Evolutionary conservation across 2,797 vertebrate species (phyloP).

Genomic region (Manis crassicaudata): DNA sequence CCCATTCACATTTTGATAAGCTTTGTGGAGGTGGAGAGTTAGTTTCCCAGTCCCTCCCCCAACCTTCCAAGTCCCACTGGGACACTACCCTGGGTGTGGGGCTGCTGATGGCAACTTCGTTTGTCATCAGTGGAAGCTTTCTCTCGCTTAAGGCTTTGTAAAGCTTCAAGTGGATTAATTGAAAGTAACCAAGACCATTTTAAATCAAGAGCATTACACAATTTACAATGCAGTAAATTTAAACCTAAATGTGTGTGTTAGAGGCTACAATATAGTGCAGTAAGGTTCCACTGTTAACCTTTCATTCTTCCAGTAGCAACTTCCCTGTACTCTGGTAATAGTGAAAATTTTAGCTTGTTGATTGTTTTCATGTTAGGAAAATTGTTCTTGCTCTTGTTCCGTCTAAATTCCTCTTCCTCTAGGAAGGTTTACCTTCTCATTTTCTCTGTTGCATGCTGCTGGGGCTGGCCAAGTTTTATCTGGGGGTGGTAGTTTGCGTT

Average conservation of each 20-base stretch:
- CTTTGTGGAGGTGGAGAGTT: not conserved
- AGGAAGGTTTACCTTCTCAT: not conserved
- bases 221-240: not conserved
- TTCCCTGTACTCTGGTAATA: not conserved
- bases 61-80: not conserved
- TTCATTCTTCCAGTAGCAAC: not conserved
- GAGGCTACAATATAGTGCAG: not conserved
- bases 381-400: not conserved
- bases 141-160: not conserved
- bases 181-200: not conserved
- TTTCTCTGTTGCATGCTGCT: not conserved
- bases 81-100: not conserved
- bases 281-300: not conserved
- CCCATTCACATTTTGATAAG: not conserved
- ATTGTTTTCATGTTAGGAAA: not conserved
- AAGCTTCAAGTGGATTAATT: not conserved
- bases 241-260: not conserved
- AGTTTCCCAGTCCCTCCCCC: fast-evolving
- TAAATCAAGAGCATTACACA: not conserved
- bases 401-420: not conserved
- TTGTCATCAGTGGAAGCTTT: not conserved
- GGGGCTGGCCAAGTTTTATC: not conserved
- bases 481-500: not conserved
- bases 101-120: not conserved
- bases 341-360: not conserved